These are phyloP conservation scores for Rhagologus leucostigma DNA, from an alignment of 2,113 vertebrate genomes.

Conservation along the genomic window DNA sequence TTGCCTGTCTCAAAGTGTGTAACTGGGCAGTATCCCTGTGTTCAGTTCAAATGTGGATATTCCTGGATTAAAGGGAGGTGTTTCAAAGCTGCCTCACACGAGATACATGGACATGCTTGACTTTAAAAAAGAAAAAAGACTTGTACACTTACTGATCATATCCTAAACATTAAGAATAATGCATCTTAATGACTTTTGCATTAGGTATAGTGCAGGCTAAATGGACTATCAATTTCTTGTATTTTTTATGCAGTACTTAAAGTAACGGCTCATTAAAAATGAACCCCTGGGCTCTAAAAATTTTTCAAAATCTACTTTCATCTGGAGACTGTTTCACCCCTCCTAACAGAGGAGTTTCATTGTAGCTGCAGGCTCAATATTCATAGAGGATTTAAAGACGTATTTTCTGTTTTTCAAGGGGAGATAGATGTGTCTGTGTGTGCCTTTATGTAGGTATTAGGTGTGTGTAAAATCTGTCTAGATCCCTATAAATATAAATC, in stretches of 20 bases:
- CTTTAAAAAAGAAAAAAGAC: slow-evolving; percentile 43
- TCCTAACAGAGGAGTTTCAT: slow-evolving; percentile 83
- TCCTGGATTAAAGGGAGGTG: background rate
- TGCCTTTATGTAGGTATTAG: background rate
- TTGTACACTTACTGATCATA: slow-evolving; percentile 90
- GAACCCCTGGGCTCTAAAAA: slow-evolving; percentile 89
- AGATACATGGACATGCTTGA: slow-evolving; percentile 16
- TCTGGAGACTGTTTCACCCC: slow-evolving; percentile 89
- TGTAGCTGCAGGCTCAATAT: slow-evolving; percentile 86
- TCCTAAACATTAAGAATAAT: slow-evolving; percentile 95
- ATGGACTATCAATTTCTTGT: slow-evolving; percentile 98
- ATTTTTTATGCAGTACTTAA: slow-evolving; percentile 99
- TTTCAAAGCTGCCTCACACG: background rate
- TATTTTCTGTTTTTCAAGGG: slow-evolving; percentile 39
- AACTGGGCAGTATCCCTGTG: background rate
- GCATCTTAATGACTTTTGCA: slow-evolving; percentile 95
- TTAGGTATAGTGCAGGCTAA: slow-evolving; percentile 93
- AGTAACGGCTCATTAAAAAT: slow-evolving; percentile 99
- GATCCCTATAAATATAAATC: background rate
- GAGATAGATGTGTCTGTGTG: background rate
- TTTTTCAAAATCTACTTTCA: slow-evolving; percentile 87
- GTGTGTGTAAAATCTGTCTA: background rate
- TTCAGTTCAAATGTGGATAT: background rate
- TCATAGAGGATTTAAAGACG: slow-evolving; percentile 75
- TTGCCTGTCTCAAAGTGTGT: background rate